phyloP scores from a whole-genome alignment of 2,113 vertebrate species.

The Setophaga kirtlandii region DNA sequence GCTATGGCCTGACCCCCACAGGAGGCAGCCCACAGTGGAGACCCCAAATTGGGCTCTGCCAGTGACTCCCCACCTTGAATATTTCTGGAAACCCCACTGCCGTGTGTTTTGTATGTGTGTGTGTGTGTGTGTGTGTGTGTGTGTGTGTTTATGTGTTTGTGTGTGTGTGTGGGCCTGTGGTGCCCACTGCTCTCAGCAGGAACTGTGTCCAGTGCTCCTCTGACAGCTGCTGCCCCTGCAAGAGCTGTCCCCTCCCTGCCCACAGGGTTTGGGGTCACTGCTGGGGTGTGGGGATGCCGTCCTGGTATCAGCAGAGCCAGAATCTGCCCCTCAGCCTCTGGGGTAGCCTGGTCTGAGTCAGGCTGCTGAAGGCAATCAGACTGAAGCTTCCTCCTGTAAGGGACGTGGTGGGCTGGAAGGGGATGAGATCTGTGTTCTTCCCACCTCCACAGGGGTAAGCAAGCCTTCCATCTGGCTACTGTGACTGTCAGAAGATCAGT shows the following conservation, averaged over 20 bases:
- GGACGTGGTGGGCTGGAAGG: neutral
- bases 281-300: neutral
- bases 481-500: neutral
- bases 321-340: neutral
- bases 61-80: neutral
- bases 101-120: neutral
- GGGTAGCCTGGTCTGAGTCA: neutral
- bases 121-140: neutral
- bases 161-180: accelerated
- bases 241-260: neutral
- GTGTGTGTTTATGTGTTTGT: neutral
- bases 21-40: neutral
- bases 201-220: neutral
- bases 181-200: neutral
- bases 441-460: neutral
- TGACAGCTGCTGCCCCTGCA: neutral
- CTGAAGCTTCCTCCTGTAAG: neutral
- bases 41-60: neutral
- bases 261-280: neutral
- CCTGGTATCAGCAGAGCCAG: neutral
- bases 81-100: neutral
- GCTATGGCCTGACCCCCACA: conserved; percentile 53
- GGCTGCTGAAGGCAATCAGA: neutral
- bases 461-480: neutral
- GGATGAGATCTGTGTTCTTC: neutral